Base-by-base conservation (phyloP, 2,113 vertebrate species). In the Falcunculus frontatus region DNA sequence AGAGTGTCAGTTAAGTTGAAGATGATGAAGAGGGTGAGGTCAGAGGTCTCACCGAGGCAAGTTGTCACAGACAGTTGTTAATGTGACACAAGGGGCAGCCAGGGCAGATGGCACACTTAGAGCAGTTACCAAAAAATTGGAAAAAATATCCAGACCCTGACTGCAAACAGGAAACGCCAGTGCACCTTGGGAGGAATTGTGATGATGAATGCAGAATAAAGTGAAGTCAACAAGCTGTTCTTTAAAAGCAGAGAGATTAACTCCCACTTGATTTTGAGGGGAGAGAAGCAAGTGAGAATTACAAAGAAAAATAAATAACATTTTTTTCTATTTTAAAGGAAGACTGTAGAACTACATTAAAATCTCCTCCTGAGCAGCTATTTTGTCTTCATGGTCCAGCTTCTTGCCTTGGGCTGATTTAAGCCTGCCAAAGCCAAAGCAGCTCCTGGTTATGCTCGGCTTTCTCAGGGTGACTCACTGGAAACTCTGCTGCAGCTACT, bases 281-380 rank as follows among this genome's bases (percentile, higher is more conserved):
- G 35, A 81, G 26, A 65, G 55, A 68, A 85, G 7, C 25, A 69
- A 17, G 5, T 55, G 25, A 74, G 89, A 92, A 42, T 47, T 4
- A 25, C 8, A 53, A 50, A 57, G 18, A 21, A 81, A 81, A 74
- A 27, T 3, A 60, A 6, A 9, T 15, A 0, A 0, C 15, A 0
- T 6, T 33, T 63, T 89, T 55, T 13, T n/a, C 49, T 42, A 0
- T 53, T 91, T 93, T 88, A 57, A 73, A 52, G 17, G 12, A 92
- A 83, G 9, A 42, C 29, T 76, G 46, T 10, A 53, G 16, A 33
- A 33, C 11, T 53, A 25, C 16, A 23, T 56, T 73, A 76, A 85
- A 73, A 50, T 53, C n/a, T 79, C 14, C 8, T 41, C 23, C 27
- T 37, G 26, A 73, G 44, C 42, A 94, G 27, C 56, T 84, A 9